These are phyloP conservation scores for Eospalax fontanierii DNA, from an alignment of 2,797 vertebrate species.

Conservation along the genomic window DNA sequence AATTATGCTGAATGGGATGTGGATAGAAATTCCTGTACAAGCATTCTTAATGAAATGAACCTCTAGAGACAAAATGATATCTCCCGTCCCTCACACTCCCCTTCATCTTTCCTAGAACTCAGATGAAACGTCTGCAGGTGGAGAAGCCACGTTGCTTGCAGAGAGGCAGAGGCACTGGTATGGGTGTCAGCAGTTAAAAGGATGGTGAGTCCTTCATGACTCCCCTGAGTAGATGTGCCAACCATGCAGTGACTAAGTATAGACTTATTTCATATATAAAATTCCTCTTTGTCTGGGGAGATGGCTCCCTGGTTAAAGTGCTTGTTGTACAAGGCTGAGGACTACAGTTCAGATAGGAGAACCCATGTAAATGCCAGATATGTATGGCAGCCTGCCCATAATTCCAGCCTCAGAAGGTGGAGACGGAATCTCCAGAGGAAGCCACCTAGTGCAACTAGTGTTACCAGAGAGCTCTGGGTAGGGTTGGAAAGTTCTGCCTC, in stretches of 20 bases:
- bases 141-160: not conserved
- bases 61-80: not conserved
- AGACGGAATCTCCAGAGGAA: not conserved
- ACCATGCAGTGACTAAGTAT: not conserved
- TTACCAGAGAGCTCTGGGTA: not conserved
- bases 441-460: not conserved
- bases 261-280: not conserved
- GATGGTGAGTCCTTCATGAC: not conserved
- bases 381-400: not conserved
- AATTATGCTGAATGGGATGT: not conserved
- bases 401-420: not conserved
- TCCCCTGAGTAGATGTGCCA: rapidly evolving
- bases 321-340: not conserved
- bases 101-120: not conserved
- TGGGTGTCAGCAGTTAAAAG: not conserved
- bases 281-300: not conserved
- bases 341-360: not conserved
- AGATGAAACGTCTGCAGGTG: too few relatives aligned
- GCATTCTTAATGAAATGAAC: not conserved
- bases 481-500: not conserved
- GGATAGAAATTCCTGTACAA: not conserved
- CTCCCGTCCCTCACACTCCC: not conserved
- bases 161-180: not conserved
- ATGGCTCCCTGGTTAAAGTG: not conserved
- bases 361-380: not conserved